These are phyloP conservation scores for Hormaphis cornu DNA, from an alignment of 1,140 invertebrate species.

Conservation along the genomic window DNA sequence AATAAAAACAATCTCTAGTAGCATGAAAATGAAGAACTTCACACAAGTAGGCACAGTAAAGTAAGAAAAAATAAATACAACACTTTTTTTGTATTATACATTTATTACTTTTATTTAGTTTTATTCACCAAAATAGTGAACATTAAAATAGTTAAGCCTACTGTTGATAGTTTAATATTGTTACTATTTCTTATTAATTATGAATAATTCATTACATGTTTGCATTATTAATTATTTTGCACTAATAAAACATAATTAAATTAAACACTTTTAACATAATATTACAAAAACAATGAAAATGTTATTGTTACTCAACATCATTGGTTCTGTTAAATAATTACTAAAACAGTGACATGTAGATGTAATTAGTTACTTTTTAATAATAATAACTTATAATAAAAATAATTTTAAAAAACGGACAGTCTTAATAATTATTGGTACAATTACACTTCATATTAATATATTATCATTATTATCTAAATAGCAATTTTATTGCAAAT, in stretches of 20 bases:
- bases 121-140: too few relatives aligned
- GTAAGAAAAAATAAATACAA: too few relatives aligned
- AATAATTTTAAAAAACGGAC: constrained; percentile 8
- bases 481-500: constrained; percentile 18
- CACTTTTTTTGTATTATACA: too few relatives aligned
- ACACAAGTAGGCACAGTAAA: too few relatives aligned
- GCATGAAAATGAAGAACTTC: too few relatives aligned
- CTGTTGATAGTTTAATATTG: background rate
- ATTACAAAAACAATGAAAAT: background rate
- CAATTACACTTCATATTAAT: background rate
- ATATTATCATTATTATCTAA: constrained; percentile 2
- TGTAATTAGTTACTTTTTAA: background rate
- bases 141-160: too few relatives aligned
- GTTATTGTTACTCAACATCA: background rate
- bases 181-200: constrained; percentile 9
- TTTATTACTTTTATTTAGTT: too few relatives aligned
- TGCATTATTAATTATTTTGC: constrained; percentile 17
- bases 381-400: constrained; percentile 3
- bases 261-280: constrained; percentile 5
- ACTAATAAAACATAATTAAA: background rate
- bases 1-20: too few relatives aligned
- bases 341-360: background rate
- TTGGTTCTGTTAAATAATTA: background rate
- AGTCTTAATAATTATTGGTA: constrained; percentile 21
- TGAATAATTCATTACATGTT: background rate